Percentiles rank a stretch among this genome's conserved stretches.
Evolutionary conservation across 2,113 vertebrate genomes (phyloP).

Genomic region (Tachysurus vachellii): DNA sequence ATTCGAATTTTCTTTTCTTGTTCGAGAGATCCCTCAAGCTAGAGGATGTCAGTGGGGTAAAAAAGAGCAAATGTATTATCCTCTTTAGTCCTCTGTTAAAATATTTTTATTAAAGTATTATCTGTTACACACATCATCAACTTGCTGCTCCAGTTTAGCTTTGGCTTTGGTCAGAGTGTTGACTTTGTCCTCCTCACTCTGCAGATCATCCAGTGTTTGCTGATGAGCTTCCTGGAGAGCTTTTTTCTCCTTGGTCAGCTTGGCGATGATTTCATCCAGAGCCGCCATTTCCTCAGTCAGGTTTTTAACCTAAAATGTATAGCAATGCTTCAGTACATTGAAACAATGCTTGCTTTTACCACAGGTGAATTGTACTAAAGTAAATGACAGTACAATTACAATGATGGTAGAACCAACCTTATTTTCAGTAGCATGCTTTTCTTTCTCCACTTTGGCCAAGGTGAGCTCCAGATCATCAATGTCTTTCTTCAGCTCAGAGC

Average conservation of each 20-base stretch:
- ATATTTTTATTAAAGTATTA: neutral
- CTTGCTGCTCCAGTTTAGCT: slow-evolving; percentile 80
- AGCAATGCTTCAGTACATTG: neutral
- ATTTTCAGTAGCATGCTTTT: slow-evolving; percentile 90
- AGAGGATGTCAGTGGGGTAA: neutral
- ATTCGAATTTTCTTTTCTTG: slow-evolving; percentile 78
- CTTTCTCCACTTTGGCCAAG: slow-evolving; percentile 87
- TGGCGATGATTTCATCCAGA: slow-evolving; percentile 79
- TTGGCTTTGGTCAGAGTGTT: slow-evolving; percentile 78
- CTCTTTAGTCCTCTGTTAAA: neutral
- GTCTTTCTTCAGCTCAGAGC: slow-evolving; percentile 83
- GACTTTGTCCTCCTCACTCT: slow-evolving; percentile 83
- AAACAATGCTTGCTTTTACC: neutral
- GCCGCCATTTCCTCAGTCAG: slow-evolving; percentile 81
- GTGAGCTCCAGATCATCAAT: slow-evolving; percentile 83
- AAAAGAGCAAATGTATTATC: neutral
- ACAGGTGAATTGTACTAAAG: neutral
- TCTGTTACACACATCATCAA: slow-evolving; percentile 72
- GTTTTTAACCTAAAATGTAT: slow-evolving; percentile 77
- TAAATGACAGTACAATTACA: neutral
- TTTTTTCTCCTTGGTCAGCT: slow-evolving; percentile 83
- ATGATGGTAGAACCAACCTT: slow-evolving; percentile 69
- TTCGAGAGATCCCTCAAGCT: slow-evolving; percentile 78
- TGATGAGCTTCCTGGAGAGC: slow-evolving; percentile 80
- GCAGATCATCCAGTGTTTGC: slow-evolving; percentile 80